These are phyloP conservation scores for Leucopternis melanops DNA, from an alignment of 2,113 vertebrate species.

Conservation along the genomic window DNA sequence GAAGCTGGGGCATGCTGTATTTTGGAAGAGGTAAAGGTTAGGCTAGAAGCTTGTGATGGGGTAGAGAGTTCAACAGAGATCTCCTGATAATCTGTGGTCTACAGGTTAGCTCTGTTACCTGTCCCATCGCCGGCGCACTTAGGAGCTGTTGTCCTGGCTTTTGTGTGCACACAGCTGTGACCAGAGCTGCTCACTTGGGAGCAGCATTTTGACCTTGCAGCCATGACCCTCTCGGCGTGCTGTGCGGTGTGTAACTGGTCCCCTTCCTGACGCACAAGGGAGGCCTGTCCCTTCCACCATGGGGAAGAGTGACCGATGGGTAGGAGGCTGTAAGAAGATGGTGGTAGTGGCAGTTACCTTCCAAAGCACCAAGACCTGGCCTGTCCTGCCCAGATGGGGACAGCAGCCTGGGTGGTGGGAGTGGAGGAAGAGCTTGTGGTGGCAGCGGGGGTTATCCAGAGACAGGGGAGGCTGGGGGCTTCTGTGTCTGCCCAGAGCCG, in stretches of 20 bases:
- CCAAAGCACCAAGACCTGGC: neutral
- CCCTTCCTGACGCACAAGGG: rapidly evolving
- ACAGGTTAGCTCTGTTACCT: neutral
- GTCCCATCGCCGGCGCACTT: rapidly evolving
- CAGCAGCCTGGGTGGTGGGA: neutral
- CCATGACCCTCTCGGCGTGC: rapidly evolving
- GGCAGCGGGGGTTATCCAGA: neutral
- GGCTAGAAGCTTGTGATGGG: neutral
- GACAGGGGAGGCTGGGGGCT: neutral
- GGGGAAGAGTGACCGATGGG: rapidly evolving
- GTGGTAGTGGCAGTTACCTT: neutral
- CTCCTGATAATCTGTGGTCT: neutral
- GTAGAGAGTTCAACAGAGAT: neutral
- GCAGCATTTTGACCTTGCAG: neutral
- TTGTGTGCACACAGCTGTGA: neutral
- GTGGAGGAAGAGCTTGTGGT: rapidly evolving
- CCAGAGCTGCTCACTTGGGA: neutral
- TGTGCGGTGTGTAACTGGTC: rapidly evolving
- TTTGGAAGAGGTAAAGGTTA: neutral
- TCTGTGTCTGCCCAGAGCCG: neutral
- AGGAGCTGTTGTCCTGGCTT: neutral
- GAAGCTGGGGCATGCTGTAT: neutral
- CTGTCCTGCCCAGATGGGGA: neutral
- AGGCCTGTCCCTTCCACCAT: rapidly evolving
- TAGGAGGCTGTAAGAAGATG: neutral